Evolutionary conservation across 1,140 invertebrate genomes (phyloP), one percentile per base, ranked within the genome.

Genomic region (Drosophila sulfurigaster): DNA sequence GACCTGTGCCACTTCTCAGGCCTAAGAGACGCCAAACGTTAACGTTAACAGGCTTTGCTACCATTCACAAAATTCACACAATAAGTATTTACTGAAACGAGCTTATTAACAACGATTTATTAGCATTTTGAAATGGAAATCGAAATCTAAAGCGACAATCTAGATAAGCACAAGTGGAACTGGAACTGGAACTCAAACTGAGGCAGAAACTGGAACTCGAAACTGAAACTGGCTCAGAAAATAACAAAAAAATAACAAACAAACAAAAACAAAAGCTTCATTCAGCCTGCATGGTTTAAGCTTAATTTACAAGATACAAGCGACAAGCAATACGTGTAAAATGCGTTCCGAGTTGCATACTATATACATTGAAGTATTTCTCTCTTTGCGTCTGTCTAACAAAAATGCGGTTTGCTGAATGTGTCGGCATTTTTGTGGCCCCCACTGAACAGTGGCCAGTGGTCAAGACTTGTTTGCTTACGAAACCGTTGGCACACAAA

Each of bases 121-220:
- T 85, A 72, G 59, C 70, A 72, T 78, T 77, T 82, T 70, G 32
- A 75, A 85, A 81, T 85, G 77, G 59, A 85, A 82, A 79, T 82
- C 60, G 76, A 85, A 87, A 87, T 87, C 82, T 74, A 80, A 75
- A 83, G 67, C 83, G 80, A 80, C 82, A 83, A 88, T 79, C 83
- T 77, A 49, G 62, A 79, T 75, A 63, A 70, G 70, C 41, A 41
- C 48, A 69, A 74, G 57, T 62, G 48, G 28, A 56, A 65, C 62
- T 64, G 32, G 49, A 64, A 64, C 62, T 64, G 62, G 15, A 43
- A 64, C 63, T 65, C 35, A 20, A 43, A 64, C 63, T 65, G 49
- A 20, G 25, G 30, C 35, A 56, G 20, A 35, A 65, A 65, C 48
- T 38, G 45, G 32, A 51, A 62, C 45, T 51, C 41, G 32, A 16